Conservation (phyloP, 2,797 vertebrate species). For the Lacerta bilineata region DNA sequence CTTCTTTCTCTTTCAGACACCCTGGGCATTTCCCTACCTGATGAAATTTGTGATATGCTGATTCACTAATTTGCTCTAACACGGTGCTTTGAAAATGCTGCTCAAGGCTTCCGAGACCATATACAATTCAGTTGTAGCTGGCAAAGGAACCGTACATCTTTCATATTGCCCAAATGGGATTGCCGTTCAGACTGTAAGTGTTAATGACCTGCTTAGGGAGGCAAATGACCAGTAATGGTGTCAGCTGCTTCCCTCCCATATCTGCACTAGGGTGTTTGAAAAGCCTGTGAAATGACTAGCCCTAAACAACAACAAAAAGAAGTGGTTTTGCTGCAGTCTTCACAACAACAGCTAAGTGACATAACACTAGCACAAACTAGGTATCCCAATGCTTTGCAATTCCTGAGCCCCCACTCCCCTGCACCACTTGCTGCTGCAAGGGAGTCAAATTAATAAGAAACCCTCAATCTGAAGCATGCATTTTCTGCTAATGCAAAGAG, state of each 20-base stretch:
- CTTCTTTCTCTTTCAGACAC: constrained; percentile 16
- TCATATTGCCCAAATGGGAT: background rate
- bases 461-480: constrained; percentile 6
- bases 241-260: background rate
- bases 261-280: background rate
- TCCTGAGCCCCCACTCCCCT: background rate
- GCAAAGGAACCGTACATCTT: background rate
- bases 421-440: background rate
- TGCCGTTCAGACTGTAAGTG: background rate
- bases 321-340: background rate
- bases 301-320: background rate
- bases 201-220: background rate
- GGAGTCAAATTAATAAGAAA: constrained; percentile 25
- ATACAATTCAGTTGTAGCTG: background rate
- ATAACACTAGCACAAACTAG: constrained; percentile 18
- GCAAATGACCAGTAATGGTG: background rate
- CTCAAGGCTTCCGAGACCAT: background rate
- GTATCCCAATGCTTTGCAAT: background rate
- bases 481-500: constrained; percentile 62
- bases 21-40: background rate
- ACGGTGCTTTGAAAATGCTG: background rate
- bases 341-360: background rate
- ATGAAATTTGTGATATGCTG: background rate
- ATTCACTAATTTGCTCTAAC: constrained; percentile 1
- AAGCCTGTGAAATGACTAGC: constrained; percentile 27